phyloP scores from a whole-genome alignment of 2,113 vertebrate genomes.

The Lynx canadensis region DNA sequence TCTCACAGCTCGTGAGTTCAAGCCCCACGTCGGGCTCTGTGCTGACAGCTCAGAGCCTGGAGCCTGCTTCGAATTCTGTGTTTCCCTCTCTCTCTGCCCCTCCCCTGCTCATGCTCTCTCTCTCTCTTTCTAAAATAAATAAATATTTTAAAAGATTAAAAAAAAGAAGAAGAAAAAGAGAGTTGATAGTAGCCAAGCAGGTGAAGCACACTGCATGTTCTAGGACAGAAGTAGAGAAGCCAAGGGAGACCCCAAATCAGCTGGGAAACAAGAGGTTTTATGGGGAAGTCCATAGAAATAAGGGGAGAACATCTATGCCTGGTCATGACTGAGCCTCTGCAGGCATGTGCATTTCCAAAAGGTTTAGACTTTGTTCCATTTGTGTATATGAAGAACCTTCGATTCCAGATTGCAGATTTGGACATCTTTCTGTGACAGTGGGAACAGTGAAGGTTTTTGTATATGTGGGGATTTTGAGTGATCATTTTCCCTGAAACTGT shows the following conservation, averaged over 20 bases:
- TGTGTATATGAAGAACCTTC: neutral
- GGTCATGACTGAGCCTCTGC: rapidly evolving
- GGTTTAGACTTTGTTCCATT: rapidly evolving
- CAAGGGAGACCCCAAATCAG: neutral
- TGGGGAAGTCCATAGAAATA: too few relatives aligned
- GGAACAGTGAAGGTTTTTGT: neutral
- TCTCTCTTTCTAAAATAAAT: too few relatives aligned
- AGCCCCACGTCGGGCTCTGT: too few relatives aligned
- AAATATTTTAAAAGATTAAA: too few relatives aligned
- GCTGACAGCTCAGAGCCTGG: too few relatives aligned
- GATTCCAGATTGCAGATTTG: neutral
- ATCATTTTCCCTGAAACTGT: neutral
- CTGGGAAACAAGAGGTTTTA: neutral
- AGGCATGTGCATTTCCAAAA: neutral
- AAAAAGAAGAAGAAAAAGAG: neutral
- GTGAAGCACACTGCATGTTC: neutral
- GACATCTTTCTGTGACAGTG: neutral
- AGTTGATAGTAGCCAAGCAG: neutral
- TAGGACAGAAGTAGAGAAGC: neutral
- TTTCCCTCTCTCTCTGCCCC: too few relatives aligned
- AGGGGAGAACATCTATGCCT: rapidly evolving
- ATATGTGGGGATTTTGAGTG: neutral
- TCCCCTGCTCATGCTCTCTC: too few relatives aligned
- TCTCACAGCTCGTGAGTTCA: too few relatives aligned
- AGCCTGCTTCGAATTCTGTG: too few relatives aligned